Evolutionary conservation across 2,888 invertebrate genomes (phyloP).

Genomic region (Teleiodes luculella): DNA sequence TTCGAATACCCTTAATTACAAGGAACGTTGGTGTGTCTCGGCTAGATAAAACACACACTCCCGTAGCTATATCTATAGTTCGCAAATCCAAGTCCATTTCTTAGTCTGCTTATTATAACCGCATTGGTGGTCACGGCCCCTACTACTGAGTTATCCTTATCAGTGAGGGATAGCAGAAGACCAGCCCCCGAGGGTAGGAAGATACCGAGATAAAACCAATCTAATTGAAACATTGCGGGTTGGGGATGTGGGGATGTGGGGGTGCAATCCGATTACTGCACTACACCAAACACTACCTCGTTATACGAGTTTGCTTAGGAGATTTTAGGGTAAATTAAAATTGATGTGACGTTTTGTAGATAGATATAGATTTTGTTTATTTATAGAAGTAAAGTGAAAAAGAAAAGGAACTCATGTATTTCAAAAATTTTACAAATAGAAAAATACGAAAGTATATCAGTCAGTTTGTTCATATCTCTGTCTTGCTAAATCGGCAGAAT

Average conservation of each 20-base stretch:
- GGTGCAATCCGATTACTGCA: slow-evolving; percentile 25
- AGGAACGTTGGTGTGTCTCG: no score
- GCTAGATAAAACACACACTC: no score
- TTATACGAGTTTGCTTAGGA: neutral
- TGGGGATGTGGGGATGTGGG: slow-evolving; percentile 22
- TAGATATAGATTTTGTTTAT: no score
- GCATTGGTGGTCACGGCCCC: neutral
- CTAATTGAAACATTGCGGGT: slow-evolving; percentile 53
- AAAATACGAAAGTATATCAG: no score
- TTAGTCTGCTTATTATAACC: neutral
- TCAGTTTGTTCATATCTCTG: no score
- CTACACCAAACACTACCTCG: slow-evolving; percentile 3
- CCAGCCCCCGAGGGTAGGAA: neutral
- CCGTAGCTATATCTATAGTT: no score
- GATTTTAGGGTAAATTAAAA: neutral
- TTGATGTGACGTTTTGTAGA: neutral
- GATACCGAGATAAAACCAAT: slow-evolving; percentile 39
- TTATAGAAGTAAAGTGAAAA: no score
- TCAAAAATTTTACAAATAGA: no score
- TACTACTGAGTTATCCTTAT: neutral
- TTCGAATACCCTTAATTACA: no score
- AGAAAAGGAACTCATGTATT: no score
- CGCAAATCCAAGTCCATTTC: no score
- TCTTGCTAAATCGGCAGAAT: no score
- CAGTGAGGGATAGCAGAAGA: slow-evolving; percentile 3